Evolutionary conservation across 2,113 vertebrate genomes (phyloP).

Genomic region (Trematomus loennbergii): DNA sequence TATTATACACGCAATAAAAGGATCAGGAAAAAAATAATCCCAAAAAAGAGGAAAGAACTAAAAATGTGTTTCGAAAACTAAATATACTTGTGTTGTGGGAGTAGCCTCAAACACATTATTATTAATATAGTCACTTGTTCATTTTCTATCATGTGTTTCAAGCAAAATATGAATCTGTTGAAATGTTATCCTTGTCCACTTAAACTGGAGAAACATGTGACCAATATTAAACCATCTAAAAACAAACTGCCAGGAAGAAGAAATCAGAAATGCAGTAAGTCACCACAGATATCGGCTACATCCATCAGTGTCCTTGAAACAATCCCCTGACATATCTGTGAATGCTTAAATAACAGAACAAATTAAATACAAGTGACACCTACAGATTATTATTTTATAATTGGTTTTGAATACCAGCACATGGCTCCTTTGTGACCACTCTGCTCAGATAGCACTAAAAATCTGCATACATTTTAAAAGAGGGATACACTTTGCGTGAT

Average conservation of each 20-base stretch:
- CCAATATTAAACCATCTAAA: slow-evolving; percentile 5
- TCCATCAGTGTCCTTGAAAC: slow-evolving; percentile 67
- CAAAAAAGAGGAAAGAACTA: background rate
- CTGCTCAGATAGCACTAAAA: slow-evolving; percentile 68
- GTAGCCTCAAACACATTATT: background rate
- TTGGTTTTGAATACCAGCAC: slow-evolving; percentile 72
- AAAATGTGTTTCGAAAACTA: background rate
- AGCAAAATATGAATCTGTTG: background rate
- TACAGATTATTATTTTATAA: slow-evolving; percentile 72
- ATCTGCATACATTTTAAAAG: slow-evolving; percentile 76
- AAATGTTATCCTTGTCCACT: background rate
- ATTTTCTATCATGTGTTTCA: background rate
- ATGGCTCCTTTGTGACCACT: slow-evolving; percentile 74
- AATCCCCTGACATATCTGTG: slow-evolving; percentile 69
- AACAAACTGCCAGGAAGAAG: slow-evolving; percentile 7
- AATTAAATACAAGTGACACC: slow-evolving; percentile 72
- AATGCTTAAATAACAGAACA: slow-evolving; percentile 64
- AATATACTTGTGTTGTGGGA: background rate
- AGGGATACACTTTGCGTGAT: slow-evolving; percentile 61
- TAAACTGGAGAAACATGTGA: background rate
- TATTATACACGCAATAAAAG: too few species aligned
- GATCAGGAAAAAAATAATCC: too few species aligned
- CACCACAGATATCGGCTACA: background rate
- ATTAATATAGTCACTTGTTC: background rate
- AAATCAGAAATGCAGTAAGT: slow-evolving; percentile 34